Conservation (phyloP, 1,140 invertebrate genomes). For the Megalonaias nervosa region DNA sequence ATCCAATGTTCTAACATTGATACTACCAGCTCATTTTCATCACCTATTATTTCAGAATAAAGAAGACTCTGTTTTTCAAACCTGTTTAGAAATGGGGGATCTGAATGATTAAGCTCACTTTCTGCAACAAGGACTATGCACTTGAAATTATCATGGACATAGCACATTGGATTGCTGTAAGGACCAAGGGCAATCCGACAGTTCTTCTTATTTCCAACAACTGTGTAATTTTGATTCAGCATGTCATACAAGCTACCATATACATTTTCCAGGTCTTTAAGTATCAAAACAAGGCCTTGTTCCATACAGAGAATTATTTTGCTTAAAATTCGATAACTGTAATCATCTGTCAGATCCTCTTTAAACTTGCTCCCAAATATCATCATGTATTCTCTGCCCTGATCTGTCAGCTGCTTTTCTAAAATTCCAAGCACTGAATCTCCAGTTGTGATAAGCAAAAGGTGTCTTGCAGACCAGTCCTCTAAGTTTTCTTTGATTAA, state of each 20-base stretch:
- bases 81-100: slow-evolving; percentile 50
- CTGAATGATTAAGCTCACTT: slow-evolving; percentile 34
- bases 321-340: slow-evolving; percentile 47
- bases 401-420: slow-evolving; percentile 7
- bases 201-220: slow-evolving; percentile 40
- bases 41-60: slow-evolving; percentile 29
- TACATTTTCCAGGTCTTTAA: slow-evolving; percentile 47
- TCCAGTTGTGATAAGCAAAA: slow-evolving; percentile 29
- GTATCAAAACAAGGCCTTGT: slow-evolving; percentile 42
- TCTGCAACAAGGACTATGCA: slow-evolving; percentile 48
- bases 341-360: slow-evolving; percentile 45
- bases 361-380: slow-evolving; percentile 52
- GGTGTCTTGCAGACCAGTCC: slow-evolving; percentile 29
- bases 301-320: slow-evolving; percentile 54
- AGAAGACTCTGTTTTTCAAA: slow-evolving; percentile 51
- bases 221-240: slow-evolving; percentile 53
- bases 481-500: slow-evolving; percentile 33
- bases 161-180: slow-evolving; percentile 49
- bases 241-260: slow-evolving; percentile 56
- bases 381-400: slow-evolving; percentile 7
- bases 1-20: slow-evolving; percentile 30
- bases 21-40: slow-evolving; percentile 13
- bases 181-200: slow-evolving; percentile 47
- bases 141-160: slow-evolving; percentile 44
- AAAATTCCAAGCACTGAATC: slow-evolving; percentile 35